These are phyloP conservation scores for Spodoptera litura DNA, from an alignment of 1,140 invertebrate species.

Conservation along the genomic window DNA sequence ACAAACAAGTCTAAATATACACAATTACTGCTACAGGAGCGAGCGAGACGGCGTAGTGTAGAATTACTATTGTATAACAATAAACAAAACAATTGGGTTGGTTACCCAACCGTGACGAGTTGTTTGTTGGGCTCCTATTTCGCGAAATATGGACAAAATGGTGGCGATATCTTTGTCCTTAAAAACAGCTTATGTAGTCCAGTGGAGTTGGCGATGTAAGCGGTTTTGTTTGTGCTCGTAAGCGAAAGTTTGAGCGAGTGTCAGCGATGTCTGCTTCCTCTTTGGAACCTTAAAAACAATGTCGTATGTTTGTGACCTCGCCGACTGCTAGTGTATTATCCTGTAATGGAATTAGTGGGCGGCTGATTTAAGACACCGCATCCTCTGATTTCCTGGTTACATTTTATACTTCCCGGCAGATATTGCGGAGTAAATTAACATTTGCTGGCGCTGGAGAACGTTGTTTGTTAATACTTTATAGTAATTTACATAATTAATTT, in stretches of 20 bases:
- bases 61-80: constrained; percentile 34
- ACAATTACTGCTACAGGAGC: background rate
- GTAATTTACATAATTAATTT: too few species aligned
- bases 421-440: too few species aligned
- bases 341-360: background rate
- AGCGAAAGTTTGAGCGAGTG: constrained; percentile 5
- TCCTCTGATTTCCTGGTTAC: background rate
- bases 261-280: constrained; percentile 3
- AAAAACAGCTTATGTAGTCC: constrained; percentile 5
- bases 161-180: constrained; percentile 21
- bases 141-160: constrained; percentile 15
- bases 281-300: constrained; percentile 16
- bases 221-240: background rate
- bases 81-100: constrained; percentile 34
- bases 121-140: constrained; percentile 18
- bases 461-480: too few species aligned
- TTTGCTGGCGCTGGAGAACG: too few species aligned
- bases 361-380: background rate
- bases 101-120: constrained; percentile 22
- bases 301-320: background rate
- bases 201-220: background rate
- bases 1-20: constrained; percentile 31
- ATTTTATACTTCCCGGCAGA: too few species aligned
- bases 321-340: background rate
- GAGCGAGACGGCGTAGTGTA: constrained; percentile 3